These are phyloP conservation scores for Oncorhynchus kisutch DNA, from an alignment of 2,113 vertebrate genomes.

Conservation along the genomic window DNA sequence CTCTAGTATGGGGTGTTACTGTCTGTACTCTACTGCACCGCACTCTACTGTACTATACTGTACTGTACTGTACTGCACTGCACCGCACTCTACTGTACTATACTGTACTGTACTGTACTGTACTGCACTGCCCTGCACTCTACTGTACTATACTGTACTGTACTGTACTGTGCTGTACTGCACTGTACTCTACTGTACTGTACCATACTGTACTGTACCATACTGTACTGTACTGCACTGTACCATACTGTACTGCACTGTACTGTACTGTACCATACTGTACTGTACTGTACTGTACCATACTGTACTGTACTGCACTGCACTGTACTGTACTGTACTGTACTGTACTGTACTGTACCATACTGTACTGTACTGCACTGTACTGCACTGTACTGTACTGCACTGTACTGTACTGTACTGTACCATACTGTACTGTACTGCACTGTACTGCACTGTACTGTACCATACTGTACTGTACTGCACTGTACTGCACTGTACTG, in stretches of 20 bases:
- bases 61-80: no score
- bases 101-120: fast-evolving
- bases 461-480: no score
- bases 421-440: fast-evolving
- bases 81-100: no score
- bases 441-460: no score
- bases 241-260: fast-evolving
- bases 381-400: fast-evolving
- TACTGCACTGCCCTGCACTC: fast-evolving
- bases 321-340: fast-evolving
- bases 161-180: no score
- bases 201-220: fast-evolving
- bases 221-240: fast-evolving
- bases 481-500: fast-evolving
- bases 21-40: no score
- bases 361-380: fast-evolving
- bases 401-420: no score
- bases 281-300: fast-evolving
- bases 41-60: fast-evolving
- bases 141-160: fast-evolving
- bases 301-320: fast-evolving
- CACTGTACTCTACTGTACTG: no score
- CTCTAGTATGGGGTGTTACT: no score
- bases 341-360: no score
- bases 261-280: fast-evolving